Percentiles rank a stretch among this genome's conserved stretches.
Evolutionary conservation across 92 coral and sea anemone species (phyloP).

Genomic region (Paragorgia papillata): DNA sequence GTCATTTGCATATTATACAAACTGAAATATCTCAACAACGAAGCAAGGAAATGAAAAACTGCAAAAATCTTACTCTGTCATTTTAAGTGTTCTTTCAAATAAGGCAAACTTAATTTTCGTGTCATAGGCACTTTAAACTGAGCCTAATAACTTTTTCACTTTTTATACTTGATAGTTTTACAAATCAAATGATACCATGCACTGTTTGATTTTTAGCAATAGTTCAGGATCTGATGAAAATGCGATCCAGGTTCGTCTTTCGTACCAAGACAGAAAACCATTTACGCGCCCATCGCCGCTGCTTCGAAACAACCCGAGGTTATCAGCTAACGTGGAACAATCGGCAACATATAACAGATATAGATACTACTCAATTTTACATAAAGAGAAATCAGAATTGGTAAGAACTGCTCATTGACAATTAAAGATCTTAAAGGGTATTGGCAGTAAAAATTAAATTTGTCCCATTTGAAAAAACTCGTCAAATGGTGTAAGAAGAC

Average conservation of each 20-base stretch:
- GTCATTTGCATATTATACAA: too few species aligned
- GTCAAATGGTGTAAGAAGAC: too few species aligned
- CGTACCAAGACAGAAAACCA: not conserved
- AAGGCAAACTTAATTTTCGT: too few species aligned
- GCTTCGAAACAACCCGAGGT: not conserved
- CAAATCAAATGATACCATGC: not conserved
- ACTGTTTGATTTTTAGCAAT: not conserved
- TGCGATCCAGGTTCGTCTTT: not conserved
- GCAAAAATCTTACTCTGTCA: too few species aligned
- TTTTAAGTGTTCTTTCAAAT: too few species aligned
- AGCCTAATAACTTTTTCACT: too few species aligned
- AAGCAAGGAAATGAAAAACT: too few species aligned
- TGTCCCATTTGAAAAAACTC: too few species aligned
- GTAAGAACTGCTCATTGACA: constrained; percentile 43
- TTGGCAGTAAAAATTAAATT: too few species aligned
- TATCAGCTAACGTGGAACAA: constrained; percentile 52
- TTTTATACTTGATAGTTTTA: too few species aligned
- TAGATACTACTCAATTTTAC: constrained; percentile 72
- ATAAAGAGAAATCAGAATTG: constrained; percentile 66
- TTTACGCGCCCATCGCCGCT: constrained; percentile 2
- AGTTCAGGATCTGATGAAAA: not conserved
- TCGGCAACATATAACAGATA: constrained; percentile 79
- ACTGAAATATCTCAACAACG: too few species aligned
- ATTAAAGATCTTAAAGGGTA: not conserved
- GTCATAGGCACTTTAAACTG: too few species aligned